Conservation (phyloP, 2,888 invertebrate species). For the Petrolisthes manimaculis region DNA sequence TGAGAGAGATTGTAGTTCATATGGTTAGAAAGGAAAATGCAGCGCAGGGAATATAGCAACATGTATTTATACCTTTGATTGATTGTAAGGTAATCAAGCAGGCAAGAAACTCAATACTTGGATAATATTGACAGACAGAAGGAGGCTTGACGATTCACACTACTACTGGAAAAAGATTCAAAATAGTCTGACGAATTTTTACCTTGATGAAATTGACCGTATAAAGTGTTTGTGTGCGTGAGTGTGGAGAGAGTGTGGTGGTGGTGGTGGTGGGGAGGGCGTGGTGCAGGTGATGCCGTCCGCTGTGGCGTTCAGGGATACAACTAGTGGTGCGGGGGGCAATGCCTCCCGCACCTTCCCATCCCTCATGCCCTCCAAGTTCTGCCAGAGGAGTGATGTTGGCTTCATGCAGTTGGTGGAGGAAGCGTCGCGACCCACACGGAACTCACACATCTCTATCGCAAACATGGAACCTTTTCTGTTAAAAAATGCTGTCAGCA, state of each 20-base stretch:
- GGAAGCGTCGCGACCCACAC: constrained; percentile 29
- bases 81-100: too few relatives aligned
- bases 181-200: too few relatives aligned
- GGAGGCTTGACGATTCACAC: too few relatives aligned
- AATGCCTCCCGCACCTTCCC: constrained; percentile 31
- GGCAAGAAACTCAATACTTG: too few relatives aligned
- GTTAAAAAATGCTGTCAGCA: constrained; percentile 2
- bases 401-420: constrained; percentile 37
- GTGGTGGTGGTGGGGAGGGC: background rate
- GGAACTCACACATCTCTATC: constrained; percentile 12
- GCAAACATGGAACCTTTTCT: constrained; percentile 32
- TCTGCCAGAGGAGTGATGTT: constrained; percentile 17
- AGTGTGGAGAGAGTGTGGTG: background rate
- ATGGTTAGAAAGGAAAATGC: too few relatives aligned
- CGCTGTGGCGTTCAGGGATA: constrained; percentile 28
- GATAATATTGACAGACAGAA: too few relatives aligned
- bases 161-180: too few relatives aligned
- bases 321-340: constrained; percentile 24
- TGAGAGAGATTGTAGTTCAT: too few relatives aligned
- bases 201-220: too few relatives aligned
- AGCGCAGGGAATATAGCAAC: too few relatives aligned
- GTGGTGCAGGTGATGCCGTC: constrained; percentile 19
- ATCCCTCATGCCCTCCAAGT: constrained; percentile 20
- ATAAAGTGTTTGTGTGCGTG: too few relatives aligned
- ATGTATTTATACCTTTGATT: too few relatives aligned